These are phyloP conservation scores for Smithornis capensis DNA, from an alignment of 2,113 vertebrate genomes.

Conservation along the genomic window DNA sequence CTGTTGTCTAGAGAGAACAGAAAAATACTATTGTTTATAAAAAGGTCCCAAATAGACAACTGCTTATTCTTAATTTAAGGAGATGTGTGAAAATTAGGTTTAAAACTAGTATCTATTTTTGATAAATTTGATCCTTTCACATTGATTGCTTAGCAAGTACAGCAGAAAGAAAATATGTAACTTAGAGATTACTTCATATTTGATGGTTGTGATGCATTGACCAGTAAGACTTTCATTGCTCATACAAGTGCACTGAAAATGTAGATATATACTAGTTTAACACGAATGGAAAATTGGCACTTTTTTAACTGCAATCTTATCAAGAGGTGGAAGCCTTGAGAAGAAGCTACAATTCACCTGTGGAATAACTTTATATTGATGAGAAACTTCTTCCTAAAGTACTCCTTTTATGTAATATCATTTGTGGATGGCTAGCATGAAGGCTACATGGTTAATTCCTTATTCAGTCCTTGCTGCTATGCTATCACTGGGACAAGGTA, in stretches of 20 bases:
- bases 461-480: not conserved
- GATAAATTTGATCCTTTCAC: not conserved
- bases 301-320: not conserved
- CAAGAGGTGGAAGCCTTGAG: not conserved
- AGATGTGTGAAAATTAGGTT: not conserved
- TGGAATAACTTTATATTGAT: not conserved
- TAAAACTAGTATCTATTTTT: not conserved
- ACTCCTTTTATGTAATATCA: not conserved
- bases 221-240: not conserved
- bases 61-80: not conserved
- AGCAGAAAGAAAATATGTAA: not conserved
- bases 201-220: not conserved
- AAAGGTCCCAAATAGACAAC: not conserved
- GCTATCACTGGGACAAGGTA: not conserved
- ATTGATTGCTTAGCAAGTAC: not conserved
- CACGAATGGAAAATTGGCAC: not conserved
- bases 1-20: not conserved
- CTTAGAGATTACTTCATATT: not conserved
- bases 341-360: not conserved
- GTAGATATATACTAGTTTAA: not conserved
- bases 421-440: not conserved
- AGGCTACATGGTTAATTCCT: not conserved
- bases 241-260: not conserved
- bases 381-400: not conserved
- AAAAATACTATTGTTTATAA: not conserved